phyloP scores from a whole-genome alignment of 1,140 invertebrate genomes.

The Ectropis grisescens region DNA sequence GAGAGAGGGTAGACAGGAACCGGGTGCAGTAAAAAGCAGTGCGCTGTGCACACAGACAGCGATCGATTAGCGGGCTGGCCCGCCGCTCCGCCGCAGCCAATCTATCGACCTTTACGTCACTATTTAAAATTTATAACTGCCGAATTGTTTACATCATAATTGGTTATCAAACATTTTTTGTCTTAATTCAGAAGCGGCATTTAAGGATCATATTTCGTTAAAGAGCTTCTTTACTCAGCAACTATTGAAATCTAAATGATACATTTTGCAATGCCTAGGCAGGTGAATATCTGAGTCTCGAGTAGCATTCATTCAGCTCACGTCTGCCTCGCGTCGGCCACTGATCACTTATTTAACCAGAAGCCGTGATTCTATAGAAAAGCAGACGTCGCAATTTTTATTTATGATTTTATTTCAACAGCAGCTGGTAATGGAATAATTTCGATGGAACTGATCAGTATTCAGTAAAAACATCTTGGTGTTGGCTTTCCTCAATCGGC shows the following conservation, averaged over 20 bases:
- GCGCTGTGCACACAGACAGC: conserved; percentile 55
- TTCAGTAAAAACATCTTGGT: conserved; percentile 38
- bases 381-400: conserved; percentile 52
- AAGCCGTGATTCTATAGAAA: conserved; percentile 58
- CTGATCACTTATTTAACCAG: conserved; percentile 65
- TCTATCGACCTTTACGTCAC: conserved; percentile 49
- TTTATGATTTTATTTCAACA: conserved; percentile 56
- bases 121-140: conserved; percentile 43
- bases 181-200: no score
- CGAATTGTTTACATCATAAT: conserved; percentile 41
- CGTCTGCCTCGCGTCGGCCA: conserved; percentile 40
- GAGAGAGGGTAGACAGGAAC: conserved; percentile 38
- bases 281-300: conserved; percentile 10
- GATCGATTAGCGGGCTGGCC: conserved; percentile 55
- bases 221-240: no score
- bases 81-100: conserved; percentile 40
- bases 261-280: no score
- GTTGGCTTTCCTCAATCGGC: conserved; percentile 32
- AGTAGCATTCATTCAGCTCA: conserved; percentile 31
- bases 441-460: conserved; percentile 43
- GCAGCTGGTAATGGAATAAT: conserved; percentile 55
- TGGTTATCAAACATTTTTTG: conserved; percentile 17
- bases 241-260: no score
- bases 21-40: conserved; percentile 45
- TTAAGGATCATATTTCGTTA: no score